Percentiles rank a stretch among this genome's conserved stretches.
Evolutionary conservation across 1,140 invertebrate species (phyloP).

Genomic region (Myzus persicae): DNA sequence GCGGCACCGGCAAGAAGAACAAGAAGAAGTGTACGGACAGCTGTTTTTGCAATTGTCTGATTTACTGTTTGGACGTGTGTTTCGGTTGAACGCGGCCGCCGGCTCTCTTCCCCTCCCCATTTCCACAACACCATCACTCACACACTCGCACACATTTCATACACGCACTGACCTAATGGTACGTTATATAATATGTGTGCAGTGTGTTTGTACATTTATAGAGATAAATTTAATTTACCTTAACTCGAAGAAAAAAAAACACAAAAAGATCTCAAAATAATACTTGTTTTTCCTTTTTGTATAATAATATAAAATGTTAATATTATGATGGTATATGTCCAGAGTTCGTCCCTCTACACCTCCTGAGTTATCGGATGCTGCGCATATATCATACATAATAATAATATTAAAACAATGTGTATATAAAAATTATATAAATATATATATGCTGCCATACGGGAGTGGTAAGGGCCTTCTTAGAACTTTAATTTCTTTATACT

Average conservation of each 20-base stretch:
- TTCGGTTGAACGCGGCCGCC: constrained; percentile 43
- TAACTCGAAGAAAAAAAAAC: not conserved
- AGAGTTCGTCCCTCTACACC: not conserved
- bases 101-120: not conserved
- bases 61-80: constrained; percentile 52
- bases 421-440: not conserved
- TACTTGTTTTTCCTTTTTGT: constrained; percentile 15
- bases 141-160: not conserved
- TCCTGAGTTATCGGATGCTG: not conserved
- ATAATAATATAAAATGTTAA: not conserved
- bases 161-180: not conserved
- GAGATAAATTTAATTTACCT: constrained; percentile 7
- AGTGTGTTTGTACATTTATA: not conserved
- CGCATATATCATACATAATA: not conserved
- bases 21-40: constrained; percentile 43
- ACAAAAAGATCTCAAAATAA: constrained; percentile 49
- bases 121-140: not conserved
- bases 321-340: not conserved
- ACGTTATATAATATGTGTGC: not conserved
- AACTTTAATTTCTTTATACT: not conserved
- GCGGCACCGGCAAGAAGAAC: constrained; percentile 25
- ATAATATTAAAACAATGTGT: not conserved
- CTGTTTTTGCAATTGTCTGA: constrained; percentile 40
- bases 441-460: not conserved
- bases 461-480: not conserved